These are phyloP conservation scores for Ethmia dodecea DNA, from an alignment of 2,888 invertebrate species.

Conservation along the genomic window DNA sequence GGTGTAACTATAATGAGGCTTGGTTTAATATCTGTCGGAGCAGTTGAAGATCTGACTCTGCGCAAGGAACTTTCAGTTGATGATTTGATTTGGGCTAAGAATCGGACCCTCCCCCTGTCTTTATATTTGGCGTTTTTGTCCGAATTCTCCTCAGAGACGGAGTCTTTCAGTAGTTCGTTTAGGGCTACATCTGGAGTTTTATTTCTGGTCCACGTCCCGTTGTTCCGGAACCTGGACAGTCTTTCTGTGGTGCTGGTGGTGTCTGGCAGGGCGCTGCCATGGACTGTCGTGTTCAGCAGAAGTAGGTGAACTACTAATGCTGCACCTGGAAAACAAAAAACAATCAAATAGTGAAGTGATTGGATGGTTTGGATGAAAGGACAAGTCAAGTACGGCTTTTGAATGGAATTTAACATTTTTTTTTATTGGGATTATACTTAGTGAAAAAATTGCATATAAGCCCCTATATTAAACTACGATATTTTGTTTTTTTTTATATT, in stretches of 20 bases:
- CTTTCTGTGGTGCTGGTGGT: conserved; percentile 47
- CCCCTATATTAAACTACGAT: no score
- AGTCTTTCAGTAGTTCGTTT: conserved; percentile 62
- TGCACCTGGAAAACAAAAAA: conserved; percentile 57
- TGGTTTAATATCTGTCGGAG: conserved; percentile 39
- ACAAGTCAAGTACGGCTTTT: no score
- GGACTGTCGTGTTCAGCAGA: conserved; percentile 56
- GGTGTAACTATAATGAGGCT: conserved; percentile 58
- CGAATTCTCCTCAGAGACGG: conserved; percentile 57
- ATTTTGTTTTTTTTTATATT: no score
- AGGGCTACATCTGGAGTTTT: conserved; percentile 53
- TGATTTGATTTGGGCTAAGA: conserved; percentile 38
- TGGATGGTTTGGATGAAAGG: no score
- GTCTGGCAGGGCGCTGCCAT: conserved; percentile 47
- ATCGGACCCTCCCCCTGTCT: conserved; percentile 62
- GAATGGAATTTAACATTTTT: no score
- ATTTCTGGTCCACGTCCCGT: conserved; percentile 39
- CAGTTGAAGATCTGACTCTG: conserved; percentile 20
- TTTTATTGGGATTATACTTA: no score
- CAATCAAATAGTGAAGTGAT: no score
- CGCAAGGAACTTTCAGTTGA: conserved; percentile 40
- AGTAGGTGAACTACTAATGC: conserved; percentile 66
- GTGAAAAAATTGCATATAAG: no score
- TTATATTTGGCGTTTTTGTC: conserved; percentile 71
- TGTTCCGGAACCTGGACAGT: conserved; percentile 34